These are phyloP conservation scores for Edolisoma coerulescens DNA, from an alignment of 2,113 vertebrate species.

Conservation along the genomic window DNA sequence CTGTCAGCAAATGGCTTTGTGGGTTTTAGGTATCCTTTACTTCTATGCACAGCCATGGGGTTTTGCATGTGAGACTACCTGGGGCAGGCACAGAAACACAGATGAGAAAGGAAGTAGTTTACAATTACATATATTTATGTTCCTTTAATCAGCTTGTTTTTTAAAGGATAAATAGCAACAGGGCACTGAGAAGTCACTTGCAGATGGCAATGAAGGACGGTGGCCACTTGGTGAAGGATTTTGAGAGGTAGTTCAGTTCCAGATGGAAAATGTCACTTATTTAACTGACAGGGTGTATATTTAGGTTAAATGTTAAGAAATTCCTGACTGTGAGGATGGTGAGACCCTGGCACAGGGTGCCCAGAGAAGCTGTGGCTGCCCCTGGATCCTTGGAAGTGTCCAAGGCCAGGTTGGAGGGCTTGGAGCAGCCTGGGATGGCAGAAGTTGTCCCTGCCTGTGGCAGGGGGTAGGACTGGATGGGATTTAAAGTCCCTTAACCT, in stretches of 20 bases:
- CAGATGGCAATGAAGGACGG: neutral
- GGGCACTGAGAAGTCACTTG: neutral
- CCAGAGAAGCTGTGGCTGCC: neutral
- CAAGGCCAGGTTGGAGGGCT: neutral
- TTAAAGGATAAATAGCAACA: neutral
- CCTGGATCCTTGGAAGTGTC: accelerated
- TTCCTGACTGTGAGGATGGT: accelerated
- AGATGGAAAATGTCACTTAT: neutral
- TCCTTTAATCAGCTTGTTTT: neutral
- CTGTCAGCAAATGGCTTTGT: neutral
- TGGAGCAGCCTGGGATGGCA: accelerated
- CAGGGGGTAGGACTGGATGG: accelerated
- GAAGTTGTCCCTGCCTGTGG: neutral
- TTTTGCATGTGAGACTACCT: neutral
- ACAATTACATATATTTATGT: neutral
- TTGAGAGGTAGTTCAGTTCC: neutral
- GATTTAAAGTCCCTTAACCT: neutral
- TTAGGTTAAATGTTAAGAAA: neutral
- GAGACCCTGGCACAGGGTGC: accelerated
- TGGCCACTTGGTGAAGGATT: neutral
- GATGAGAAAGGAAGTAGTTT: neutral
- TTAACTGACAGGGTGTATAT: neutral
- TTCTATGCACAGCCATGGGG: neutral
- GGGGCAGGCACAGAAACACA: neutral
- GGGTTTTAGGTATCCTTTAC: neutral